These are phyloP conservation scores for Microctonus brassicae DNA, from an alignment of 2,888 invertebrate genomes.

Conservation along the genomic window DNA sequence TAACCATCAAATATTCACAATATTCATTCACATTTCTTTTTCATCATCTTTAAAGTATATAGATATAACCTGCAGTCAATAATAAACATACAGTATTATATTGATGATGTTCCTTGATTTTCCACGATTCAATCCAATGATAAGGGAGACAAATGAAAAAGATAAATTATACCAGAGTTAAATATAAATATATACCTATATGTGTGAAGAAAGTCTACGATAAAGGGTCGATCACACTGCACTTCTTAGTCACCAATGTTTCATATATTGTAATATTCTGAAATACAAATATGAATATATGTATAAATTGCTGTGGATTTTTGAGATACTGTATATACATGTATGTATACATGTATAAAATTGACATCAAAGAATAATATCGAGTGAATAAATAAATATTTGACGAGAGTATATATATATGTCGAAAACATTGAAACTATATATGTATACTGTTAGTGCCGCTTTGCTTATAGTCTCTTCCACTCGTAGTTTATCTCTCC, in stretches of 20 bases:
- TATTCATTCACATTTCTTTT: too few species aligned
- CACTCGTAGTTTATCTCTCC: conserved; percentile 41
- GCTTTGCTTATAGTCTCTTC: conserved; percentile 42
- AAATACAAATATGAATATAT: neutral
- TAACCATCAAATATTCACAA: too few species aligned
- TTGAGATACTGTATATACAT: conserved; percentile 29
- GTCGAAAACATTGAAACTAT: conserved; percentile 65
- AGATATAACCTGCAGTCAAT: too few species aligned
- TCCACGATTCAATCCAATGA: conserved; percentile 21
- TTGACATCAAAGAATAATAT: conserved; percentile 38
- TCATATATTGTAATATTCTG: neutral
- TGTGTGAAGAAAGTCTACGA: conserved; percentile 33
- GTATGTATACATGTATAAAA: conserved; percentile 51
- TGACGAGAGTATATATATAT: conserved; percentile 53
- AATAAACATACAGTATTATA: neutral
- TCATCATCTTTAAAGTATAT: too few species aligned
- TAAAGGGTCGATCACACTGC: conserved; percentile 43
- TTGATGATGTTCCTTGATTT: conserved; percentile 26
- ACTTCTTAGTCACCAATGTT: too few species aligned
- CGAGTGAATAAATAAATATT: conserved; percentile 67
- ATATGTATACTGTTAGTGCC: conserved; percentile 57
- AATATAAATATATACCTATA: neutral
- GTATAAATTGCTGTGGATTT: neutral
- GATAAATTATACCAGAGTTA: neutral
- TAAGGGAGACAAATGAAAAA: neutral